These are phyloP conservation scores for Harlomillsia oculata DNA, from an alignment of 1,140 invertebrate genomes.

Conservation along the genomic window DNA sequence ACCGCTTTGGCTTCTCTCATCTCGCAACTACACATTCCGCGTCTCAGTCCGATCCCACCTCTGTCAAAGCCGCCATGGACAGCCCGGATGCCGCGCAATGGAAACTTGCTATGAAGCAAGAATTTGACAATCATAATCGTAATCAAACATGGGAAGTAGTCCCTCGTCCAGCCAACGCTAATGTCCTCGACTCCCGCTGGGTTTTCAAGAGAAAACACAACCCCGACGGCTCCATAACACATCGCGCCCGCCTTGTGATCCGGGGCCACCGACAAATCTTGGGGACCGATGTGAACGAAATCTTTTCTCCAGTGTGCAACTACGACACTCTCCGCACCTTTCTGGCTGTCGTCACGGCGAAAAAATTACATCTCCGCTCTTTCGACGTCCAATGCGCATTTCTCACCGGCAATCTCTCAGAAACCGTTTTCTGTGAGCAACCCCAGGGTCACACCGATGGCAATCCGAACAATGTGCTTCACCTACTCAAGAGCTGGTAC, in stretches of 20 bases:
- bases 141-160: slow-evolving; percentile 39
- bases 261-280: slow-evolving; percentile 36
- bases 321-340: slow-evolving; percentile 32
- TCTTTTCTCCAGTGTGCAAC: slow-evolving; percentile 36
- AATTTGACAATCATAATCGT: slow-evolving; percentile 38
- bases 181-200: slow-evolving; percentile 38
- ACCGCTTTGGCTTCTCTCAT: background rate
- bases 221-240: slow-evolving; percentile 34
- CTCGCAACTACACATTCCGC: background rate
- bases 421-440: slow-evolving; percentile 36
- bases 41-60: slow-evolving; percentile 32
- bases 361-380: slow-evolving; percentile 30
- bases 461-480: slow-evolving; percentile 27
- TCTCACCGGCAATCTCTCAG: slow-evolving; percentile 37
- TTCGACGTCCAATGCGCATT: slow-evolving; percentile 38
- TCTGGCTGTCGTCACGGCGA: slow-evolving; percentile 24
- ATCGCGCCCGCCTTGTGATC: slow-evolving; percentile 37
- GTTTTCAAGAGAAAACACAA: slow-evolving; percentile 38
- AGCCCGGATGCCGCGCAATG: slow-evolving; percentile 36
- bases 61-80: slow-evolving; percentile 37
- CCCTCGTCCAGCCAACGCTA: slow-evolving; percentile 33
- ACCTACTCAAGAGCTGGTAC: slow-evolving; percentile 27
- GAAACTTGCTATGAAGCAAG: slow-evolving; percentile 39
- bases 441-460: slow-evolving; percentile 22
- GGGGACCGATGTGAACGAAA: slow-evolving; percentile 37